A percentile compares a stretch with the other conserved stretches of the same genome.
Conservation (phyloP, 2,888 invertebrate species). For the Germaria angustata region DNA sequence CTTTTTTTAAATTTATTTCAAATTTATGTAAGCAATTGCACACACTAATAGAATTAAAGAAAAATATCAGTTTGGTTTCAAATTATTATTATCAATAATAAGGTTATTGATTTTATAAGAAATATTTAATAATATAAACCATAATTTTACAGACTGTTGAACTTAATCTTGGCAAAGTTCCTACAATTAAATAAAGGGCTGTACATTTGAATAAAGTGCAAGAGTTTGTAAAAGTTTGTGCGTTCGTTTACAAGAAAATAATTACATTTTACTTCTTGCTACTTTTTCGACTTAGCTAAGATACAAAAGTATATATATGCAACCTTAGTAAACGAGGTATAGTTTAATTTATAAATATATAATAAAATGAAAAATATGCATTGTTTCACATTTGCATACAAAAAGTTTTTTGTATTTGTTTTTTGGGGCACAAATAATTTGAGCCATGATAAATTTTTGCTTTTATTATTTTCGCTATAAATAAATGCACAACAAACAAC, state of each 20-base stretch:
- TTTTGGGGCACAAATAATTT: conserved; percentile 51
- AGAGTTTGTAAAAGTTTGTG: not conserved
- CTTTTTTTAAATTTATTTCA: too few relatives aligned
- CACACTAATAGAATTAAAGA: not conserved
- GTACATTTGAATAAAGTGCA: too few relatives aligned
- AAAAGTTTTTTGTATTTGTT: conserved; percentile 18
- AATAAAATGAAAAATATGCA: not conserved
- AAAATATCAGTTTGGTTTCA: not conserved
- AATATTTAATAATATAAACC: not conserved
- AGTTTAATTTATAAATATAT: conserved; percentile 5
- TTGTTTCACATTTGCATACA: not conserved
- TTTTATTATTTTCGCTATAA: conserved; percentile 1
- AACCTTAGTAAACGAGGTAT: not conserved
- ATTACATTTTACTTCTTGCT: not conserved
- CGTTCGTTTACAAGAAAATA: not conserved
- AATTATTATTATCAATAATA: not conserved
- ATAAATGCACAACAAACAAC: not conserved
- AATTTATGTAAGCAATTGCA: not conserved
- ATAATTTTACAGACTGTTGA: not conserved
- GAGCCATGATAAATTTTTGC: conserved; percentile 35
- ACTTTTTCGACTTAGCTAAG: not conserved
- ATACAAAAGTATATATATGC: not conserved
- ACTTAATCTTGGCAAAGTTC: not conserved
- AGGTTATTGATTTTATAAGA: not conserved
- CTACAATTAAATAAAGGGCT: not conserved